Percentiles rank a stretch among this genome's conserved stretches.
phyloP scores from a whole-genome alignment of 2,113 vertebrate genomes.

The Cheilinus undulatus region DNA sequence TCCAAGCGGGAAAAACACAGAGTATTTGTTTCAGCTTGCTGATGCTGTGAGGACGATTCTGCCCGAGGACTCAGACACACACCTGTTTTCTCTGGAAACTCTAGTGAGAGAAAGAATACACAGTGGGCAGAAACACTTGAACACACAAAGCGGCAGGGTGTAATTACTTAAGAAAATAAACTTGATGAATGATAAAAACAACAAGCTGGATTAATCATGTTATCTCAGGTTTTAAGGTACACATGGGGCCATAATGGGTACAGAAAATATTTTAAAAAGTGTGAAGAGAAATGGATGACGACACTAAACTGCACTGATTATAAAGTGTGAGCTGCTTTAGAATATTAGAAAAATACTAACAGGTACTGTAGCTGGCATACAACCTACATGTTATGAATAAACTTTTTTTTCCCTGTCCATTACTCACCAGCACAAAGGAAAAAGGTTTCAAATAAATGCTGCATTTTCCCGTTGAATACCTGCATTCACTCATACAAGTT shows the following conservation, averaged over 20 bases:
- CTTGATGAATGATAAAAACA: neutral
- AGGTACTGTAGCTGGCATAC: neutral
- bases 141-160: conserved; percentile 16
- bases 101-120: conserved; percentile 88
- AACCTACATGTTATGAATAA: neutral
- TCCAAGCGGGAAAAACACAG: conserved; percentile 93
- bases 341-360: neutral
- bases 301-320: neutral
- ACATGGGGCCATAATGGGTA: neutral
- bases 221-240: conserved; percentile 45
- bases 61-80: conserved; percentile 92
- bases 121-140: conserved; percentile 14
- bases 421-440: neutral
- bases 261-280: neutral
- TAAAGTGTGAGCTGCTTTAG: neutral
- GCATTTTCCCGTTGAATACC: neutral
- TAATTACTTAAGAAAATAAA: neutral
- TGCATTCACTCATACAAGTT: neutral
- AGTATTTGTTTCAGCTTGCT: conserved; percentile 96
- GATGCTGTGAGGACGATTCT: conserved; percentile 89
- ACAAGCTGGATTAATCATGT: neutral
- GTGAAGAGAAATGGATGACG: no score
- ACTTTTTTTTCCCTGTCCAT: neutral
- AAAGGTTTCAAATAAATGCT: neutral
- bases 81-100: conserved; percentile 94